phyloP scores from a whole-genome alignment of 1,140 invertebrate genomes.

The Drosophila pseudoobscura region DNA sequence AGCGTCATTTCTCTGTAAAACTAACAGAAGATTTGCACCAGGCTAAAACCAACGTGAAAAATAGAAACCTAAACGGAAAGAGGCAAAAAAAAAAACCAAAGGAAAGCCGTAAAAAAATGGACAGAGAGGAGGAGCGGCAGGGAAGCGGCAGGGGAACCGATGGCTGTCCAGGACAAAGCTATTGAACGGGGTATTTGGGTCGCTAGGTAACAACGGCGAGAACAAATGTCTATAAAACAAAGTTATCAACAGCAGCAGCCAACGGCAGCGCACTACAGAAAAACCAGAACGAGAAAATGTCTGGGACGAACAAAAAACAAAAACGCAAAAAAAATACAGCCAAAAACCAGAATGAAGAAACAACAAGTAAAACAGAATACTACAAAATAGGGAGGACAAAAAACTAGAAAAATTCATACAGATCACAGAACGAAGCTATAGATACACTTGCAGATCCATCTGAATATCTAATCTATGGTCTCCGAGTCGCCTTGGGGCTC shows the following conservation, averaged over 20 bases:
- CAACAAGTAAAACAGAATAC: constrained; percentile 53
- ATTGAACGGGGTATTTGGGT: constrained; percentile 72
- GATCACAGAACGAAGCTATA: too few relatives aligned
- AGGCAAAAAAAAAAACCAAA: not conserved
- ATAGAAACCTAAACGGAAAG: constrained; percentile 33
- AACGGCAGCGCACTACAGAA: constrained; percentile 16
- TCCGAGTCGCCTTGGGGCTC: too few relatives aligned
- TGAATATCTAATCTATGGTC: too few relatives aligned
- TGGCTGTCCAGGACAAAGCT: constrained; percentile 38
- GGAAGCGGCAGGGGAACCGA: not conserved
- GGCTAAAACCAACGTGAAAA: constrained; percentile 37
- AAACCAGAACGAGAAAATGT: constrained; percentile 20
- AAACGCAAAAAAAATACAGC: constrained; percentile 22
- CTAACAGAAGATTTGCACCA: constrained; percentile 45
- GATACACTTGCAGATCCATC: too few relatives aligned
- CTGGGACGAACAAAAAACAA: not conserved
- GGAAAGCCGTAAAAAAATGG: constrained; percentile 3
- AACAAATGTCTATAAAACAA: constrained; percentile 75
- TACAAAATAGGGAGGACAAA: constrained; percentile 32
- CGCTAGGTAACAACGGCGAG: constrained; percentile 71
- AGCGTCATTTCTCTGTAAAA: constrained; percentile 16
- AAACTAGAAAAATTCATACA: constrained; percentile 13
- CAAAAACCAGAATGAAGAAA: constrained; percentile 48
- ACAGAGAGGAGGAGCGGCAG: constrained; percentile 9
- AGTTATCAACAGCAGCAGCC: constrained; percentile 64